Evolutionary conservation across 2,888 invertebrate genomes (phyloP), one percentile per base, ranked within the genome.

Genomic region (Biston stratarius): DNA sequence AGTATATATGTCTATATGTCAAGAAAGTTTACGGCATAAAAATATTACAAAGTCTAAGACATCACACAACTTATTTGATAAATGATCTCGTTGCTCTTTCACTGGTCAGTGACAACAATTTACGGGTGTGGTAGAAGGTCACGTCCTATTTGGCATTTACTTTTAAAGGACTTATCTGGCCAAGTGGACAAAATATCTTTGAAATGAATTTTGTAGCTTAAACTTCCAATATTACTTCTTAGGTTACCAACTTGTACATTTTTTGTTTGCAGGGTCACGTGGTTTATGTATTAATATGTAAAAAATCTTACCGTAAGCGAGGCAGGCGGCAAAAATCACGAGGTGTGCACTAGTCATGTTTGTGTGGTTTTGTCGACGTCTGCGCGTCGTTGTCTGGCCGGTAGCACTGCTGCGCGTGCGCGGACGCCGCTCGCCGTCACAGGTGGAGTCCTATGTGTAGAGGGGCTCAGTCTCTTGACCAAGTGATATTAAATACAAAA

Each of bases 321-420:
- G 70, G 86, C 87, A 89, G 79, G 88, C 86, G 75, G 87, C 77
- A 59, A 90, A 77, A 74, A 84, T 77, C 79, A 83, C 85, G 80
- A 88, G 81, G 76, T 83, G 84, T 82, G 80, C 91, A 90, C 91
- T 87, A 78, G 72, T 87, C 90, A 88, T 92, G 78, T 78, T 82
- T 76, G 76, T 68, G 67, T 76, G 79, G 48, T 36, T 48, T 33
- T 52, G 53, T 62, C 62, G 84, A 91, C 92, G 93, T 92, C 90
- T 90, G 84, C 82, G 85, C 89, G 85, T 83, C 75, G 76, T 77
- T 80, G 80, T 85, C 74, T 77, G 84, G 80, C 81, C 87, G 88
- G 84, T 87, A 85, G 83, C 85, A 92, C 92, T 92, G 90, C 84
- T 79, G 81, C 79, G 83, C 75, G 77, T 80, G 77, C 74, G 71